phyloP scores from a whole-genome alignment of 2,888 invertebrate genomes.

The Clanis bilineata region DNA sequence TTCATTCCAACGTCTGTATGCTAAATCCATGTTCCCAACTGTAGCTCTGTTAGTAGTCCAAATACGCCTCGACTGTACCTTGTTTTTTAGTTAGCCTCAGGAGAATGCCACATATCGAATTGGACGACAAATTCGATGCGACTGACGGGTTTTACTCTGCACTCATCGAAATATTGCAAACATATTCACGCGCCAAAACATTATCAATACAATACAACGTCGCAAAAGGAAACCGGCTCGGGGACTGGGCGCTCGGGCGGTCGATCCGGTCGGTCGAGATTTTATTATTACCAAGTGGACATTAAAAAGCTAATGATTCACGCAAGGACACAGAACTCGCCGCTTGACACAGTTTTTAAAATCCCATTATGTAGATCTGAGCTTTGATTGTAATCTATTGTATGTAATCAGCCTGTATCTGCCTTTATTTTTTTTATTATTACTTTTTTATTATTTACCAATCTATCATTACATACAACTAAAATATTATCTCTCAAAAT shows the following conservation, averaged over 20 bases:
- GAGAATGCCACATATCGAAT: no score
- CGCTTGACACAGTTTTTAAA: conserved; percentile 12
- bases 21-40: no score
- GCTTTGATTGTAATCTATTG: not conserved
- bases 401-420: not conserved
- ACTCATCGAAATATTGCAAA: not conserved
- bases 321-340: conserved; percentile 13
- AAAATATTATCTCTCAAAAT: no score
- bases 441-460: not conserved
- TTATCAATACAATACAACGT: not conserved
- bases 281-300: conserved; percentile 9
- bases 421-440: not conserved
- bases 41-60: no score
- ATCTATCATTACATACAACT: no score
- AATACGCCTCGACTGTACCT: no score
- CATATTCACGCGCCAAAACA: not conserved
- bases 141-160: no score
- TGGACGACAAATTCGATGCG: no score
- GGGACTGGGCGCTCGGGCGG: not conserved
- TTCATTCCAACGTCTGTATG: no score
- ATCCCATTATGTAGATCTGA: not conserved
- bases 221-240: not conserved
- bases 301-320: conserved; percentile 14
- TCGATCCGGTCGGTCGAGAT: not conserved
- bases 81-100: no score